Base-by-base conservation (phyloP, 2,113 vertebrate species). In the Barnardius zonarius region DNA sequence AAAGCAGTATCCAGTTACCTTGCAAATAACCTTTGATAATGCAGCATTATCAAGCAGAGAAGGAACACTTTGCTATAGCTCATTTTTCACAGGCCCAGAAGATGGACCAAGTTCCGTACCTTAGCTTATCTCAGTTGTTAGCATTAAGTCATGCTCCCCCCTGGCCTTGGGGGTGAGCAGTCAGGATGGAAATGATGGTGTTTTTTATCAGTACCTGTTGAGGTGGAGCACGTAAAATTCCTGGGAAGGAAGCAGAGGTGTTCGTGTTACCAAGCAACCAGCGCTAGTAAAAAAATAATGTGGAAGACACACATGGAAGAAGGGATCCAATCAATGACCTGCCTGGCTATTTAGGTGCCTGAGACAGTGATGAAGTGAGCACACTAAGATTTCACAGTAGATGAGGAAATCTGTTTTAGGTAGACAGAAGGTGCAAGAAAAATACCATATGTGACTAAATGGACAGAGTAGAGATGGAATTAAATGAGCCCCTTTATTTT, bases 191-290 rank as follows among this genome's bases (percentile, higher is more conserved):
- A 88, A 88, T 25, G 86, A 73, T 39, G 57, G 1, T 55, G 0
- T 6, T 43, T 37, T 90, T 85, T 78, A 39, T 77, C 67, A 12
- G 33, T 52, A 87, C 59, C 33, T 90, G 22, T 83, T 92, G 74
- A 27, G 15, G 23, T 1, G 49, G 28, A 59, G 91, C 48, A 41
- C 0, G 2, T 75, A 93, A 94, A 96, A 96, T 95, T 89, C 83
- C 39, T 46, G 35, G 54, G 61, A 93, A 92, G 41, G 69, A 92
- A 95, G 93, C 48, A 83, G 85, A 94, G 41, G 54, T 94, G 54
- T 92, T 83, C 70, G 78, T 61, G 83, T 96, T 97, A 94, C 96
- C 88, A 96, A 75, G 95, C 93, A 97, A 97, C 96, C 64, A 83
- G 51, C 30, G 88, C 30, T 73, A 87, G 57, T 73, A 61, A 94